phyloP scores from a whole-genome alignment of 2,888 invertebrate species.

The Tuberolachnus salignus region DNA sequence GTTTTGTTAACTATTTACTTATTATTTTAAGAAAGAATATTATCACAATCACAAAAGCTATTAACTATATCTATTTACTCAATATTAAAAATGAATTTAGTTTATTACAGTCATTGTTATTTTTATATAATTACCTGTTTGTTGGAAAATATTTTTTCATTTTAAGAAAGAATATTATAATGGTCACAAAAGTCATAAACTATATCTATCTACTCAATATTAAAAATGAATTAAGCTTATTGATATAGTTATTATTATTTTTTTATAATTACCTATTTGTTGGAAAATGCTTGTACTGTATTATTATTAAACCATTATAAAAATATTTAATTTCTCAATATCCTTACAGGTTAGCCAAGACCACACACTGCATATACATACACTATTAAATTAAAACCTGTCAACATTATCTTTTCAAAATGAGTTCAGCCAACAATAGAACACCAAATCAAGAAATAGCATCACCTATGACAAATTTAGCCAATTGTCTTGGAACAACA shows the following conservation, averaged over 20 bases:
- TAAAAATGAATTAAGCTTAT: not conserved
- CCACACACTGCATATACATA: not conserved
- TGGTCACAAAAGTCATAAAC: too few relatives aligned
- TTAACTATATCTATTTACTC: too few relatives aligned
- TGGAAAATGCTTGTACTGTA: not conserved
- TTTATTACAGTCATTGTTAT: not conserved
- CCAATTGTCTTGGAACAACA: conserved; percentile 42
- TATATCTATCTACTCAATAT: too few relatives aligned
- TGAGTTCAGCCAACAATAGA: conserved; percentile 47
- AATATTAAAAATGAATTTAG: not conserved
- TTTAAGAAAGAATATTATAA: too few relatives aligned
- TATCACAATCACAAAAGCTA: too few relatives aligned
- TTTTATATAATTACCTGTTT: too few relatives aligned
- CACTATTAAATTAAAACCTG: not conserved
- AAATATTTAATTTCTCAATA: not conserved
- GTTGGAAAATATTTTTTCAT: not conserved
- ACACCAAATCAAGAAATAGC: conserved; percentile 23
- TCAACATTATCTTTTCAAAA: conserved; percentile 7
- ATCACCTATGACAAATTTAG: conserved; percentile 53
- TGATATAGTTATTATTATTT: too few relatives aligned
- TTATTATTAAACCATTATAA: not conserved
- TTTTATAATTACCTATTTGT: too few relatives aligned
- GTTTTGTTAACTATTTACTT: too few relatives aligned
- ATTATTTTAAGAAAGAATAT: too few relatives aligned
- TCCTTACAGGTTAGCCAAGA: not conserved